Percentiles rank a stretch among this genome's conserved stretches.
phyloP scores from a whole-genome alignment of 2,888 invertebrate genomes.

The Ophraella communa region DNA sequence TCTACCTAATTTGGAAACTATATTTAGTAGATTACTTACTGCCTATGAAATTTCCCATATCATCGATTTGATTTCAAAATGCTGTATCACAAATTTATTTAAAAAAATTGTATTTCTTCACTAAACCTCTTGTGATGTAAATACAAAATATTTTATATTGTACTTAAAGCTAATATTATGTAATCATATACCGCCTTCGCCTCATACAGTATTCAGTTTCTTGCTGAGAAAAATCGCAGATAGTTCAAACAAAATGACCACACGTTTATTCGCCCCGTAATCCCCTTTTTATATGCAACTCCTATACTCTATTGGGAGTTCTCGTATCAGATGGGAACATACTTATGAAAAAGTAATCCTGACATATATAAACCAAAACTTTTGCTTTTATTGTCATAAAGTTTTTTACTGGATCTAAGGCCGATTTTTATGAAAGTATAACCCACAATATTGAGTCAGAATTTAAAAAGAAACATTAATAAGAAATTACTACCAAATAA shows the following conservation, averaged over 20 bases:
- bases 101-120: no score
- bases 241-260: constrained; percentile 39
- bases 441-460: neutral
- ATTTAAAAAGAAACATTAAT: neutral
- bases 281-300: constrained; percentile 40
- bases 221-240: constrained; percentile 24
- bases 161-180: constrained; percentile 21
- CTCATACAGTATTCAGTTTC: constrained; percentile 17
- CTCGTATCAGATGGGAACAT: constrained; percentile 32
- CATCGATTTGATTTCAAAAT: no score
- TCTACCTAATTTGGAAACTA: no score
- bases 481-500: no score
- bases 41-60: no score
- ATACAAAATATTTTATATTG: constrained; percentile 9
- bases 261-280: constrained; percentile 37
- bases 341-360: constrained; percentile 41
- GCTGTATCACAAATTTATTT: no score
- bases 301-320: constrained; percentile 27
- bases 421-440: neutral
- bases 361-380: constrained; percentile 35
- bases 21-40: no score
- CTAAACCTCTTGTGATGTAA: neutral
- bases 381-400: constrained; percentile 31
- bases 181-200: constrained; percentile 18
- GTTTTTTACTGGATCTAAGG: constrained; percentile 8